Evolutionary conservation across 2,888 invertebrate genomes (phyloP).

Genomic region (Calameuta pallipes): DNA sequence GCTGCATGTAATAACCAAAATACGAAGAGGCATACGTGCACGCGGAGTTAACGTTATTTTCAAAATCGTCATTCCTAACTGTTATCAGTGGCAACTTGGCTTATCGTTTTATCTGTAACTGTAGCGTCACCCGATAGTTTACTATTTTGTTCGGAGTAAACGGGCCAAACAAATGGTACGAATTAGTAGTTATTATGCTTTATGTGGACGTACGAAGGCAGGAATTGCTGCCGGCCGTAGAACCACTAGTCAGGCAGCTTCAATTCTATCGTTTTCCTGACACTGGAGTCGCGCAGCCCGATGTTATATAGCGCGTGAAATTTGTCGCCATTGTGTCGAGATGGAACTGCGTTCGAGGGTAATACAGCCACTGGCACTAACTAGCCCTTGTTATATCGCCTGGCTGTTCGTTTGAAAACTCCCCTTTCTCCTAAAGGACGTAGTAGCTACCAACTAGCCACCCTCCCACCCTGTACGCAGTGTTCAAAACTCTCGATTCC

Average conservation of each 20-base stretch:
- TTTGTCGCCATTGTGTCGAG: slow-evolving; percentile 61
- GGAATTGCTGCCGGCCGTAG: slow-evolving; percentile 18
- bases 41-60: too few species aligned
- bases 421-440: too few species aligned
- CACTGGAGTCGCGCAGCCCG: slow-evolving; percentile 28
- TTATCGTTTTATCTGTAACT: too few species aligned
- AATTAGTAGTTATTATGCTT: slow-evolving; percentile 48
- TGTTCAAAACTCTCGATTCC: too few species aligned
- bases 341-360: slow-evolving; percentile 54
- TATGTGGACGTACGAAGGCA: slow-evolving; percentile 30
- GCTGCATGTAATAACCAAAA: too few species aligned
- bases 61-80: too few species aligned
- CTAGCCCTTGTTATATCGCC: slow-evolving; percentile 62
- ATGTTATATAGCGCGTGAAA: slow-evolving; percentile 57
- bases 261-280: slow-evolving; percentile 11
- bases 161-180: slow-evolving; percentile 37
- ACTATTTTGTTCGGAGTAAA: neutral
- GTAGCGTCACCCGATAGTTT: too few species aligned
- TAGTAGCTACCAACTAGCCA: too few species aligned
- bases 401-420: slow-evolving; percentile 36
- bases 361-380: slow-evolving; percentile 53
- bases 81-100: too few species aligned
- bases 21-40: too few species aligned
- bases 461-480: too few species aligned
- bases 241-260: slow-evolving; percentile 1